A percentile compares a stretch with the other conserved stretches of the same genome.
Conservation (phyloP, 2,797 vertebrate species). For the Epinephelus malabaricus region DNA sequence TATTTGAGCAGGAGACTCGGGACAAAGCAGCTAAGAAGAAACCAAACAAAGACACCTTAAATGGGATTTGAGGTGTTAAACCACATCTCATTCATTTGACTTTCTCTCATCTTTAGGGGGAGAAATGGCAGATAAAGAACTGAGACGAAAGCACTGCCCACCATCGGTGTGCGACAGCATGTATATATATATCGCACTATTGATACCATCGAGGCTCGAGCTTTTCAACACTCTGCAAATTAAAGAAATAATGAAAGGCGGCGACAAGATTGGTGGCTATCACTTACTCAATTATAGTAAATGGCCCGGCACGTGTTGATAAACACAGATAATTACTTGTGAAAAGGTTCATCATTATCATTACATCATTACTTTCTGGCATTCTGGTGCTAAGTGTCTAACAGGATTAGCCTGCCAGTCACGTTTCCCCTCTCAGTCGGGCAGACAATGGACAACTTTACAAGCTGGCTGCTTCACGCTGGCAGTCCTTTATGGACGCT, state of each 20-base stretch:
- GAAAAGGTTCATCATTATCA: slow-evolving; percentile 81
- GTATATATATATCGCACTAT: slow-evolving; percentile 9
- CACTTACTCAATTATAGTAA: slow-evolving; percentile 72
- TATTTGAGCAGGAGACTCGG: slow-evolving; percentile 75
- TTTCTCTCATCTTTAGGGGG: slow-evolving; percentile 41
- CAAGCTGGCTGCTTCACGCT: slow-evolving; percentile 49
- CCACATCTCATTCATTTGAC: slow-evolving; percentile 73
- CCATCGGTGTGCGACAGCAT: slow-evolving; percentile 11
- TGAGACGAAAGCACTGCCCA: slow-evolving; percentile 18
- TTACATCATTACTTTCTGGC: slow-evolving; percentile 79
- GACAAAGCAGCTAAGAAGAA: slow-evolving; percentile 84
- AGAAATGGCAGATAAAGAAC: slow-evolving; percentile 36
- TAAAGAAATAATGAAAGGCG: slow-evolving; percentile 60
- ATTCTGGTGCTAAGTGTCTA: slow-evolving; percentile 77
- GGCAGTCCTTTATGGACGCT: slow-evolving; percentile 11
- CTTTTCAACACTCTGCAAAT: slow-evolving; percentile 60
- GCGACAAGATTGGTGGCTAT: slow-evolving; percentile 50
- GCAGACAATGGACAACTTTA: slow-evolving; percentile 78
- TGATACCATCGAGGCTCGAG: slow-evolving; percentile 28
- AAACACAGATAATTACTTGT: slow-evolving; percentile 81
- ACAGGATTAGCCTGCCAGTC: slow-evolving; percentile 81
- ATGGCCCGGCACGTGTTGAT: slow-evolving; percentile 74
- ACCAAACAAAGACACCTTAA: slow-evolving; percentile 82
- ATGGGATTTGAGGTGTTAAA: slow-evolving; percentile 81
- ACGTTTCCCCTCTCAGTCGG: slow-evolving; percentile 76